Evolutionary conservation across 2,888 invertebrate genomes (phyloP), one percentile per base, ranked within the genome.

Genomic region (Diaperis boleti): DNA sequence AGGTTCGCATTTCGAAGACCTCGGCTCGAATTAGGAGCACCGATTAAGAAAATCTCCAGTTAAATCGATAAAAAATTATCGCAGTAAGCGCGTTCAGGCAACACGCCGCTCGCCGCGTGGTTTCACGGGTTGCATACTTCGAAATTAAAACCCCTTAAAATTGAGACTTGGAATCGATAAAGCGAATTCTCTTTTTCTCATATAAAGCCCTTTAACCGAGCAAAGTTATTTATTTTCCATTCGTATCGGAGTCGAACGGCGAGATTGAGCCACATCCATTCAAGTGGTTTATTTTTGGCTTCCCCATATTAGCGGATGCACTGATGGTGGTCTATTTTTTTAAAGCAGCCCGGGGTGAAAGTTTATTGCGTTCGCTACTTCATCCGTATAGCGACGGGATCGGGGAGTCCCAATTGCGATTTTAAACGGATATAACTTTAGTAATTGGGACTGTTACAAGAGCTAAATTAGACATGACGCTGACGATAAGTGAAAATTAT

Each of bases 1-100:
- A 68, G 69, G 69, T 72, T 69, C 64, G 61, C 69, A 67, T 63
- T 60, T 59, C 14, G 35, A 26, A 6, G 42, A 17, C 49, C 41
- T 22, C 17, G 14, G n/a, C n/a, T n/a, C n/a, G n/a, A n/a, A n/a
- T n/a, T n/a, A n/a, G n/a, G n/a, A n/a, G n/a, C n/a, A n/a, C n/a
- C n/a, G n/a, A n/a, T n/a, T n/a, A n/a, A n/a, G n/a, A n/a, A n/a
- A n/a, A n/a, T n/a, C n/a, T n/a, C n/a, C n/a, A n/a, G n/a, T n/a
- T n/a, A n/a, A n/a, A n/a, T n/a, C n/a, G n/a, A n/a, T n/a, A n/a
- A n/a, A n/a, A n/a, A n/a, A n/a, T n/a, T n/a, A n/a, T n/a, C n/a
- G n/a, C n/a, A n/a, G n/a, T n/a, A n/a, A n/a, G n/a, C n/a, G n/a
- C n/a, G n/a, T n/a, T n/a, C n/a, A n/a, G n/a, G n/a, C n/a, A n/a